Base-by-base conservation (phyloP, 2,888 invertebrate genomes). In the Gryllus longicercus region DNA sequence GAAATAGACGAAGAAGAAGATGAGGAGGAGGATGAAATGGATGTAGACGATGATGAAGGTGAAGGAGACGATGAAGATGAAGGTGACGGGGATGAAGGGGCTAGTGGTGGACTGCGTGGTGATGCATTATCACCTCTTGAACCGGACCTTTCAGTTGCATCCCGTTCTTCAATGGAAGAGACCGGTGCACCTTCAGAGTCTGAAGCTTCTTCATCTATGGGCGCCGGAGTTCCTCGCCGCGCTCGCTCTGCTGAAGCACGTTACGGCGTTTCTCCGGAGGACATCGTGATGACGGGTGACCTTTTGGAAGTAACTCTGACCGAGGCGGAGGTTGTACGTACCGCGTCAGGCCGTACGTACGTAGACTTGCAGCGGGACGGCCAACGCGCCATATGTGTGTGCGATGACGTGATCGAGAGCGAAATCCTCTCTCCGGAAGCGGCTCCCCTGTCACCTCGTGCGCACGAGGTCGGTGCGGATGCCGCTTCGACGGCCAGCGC, bases 211-310 rank as follows among this genome's bases (percentile, higher is more conserved):
- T 49, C 21, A 8, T 63, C 63, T 14, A 8, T 63, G 63, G 63
- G 63, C 63, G n/a, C 63, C 63, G n/a, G 63, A 4, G n/a, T 63
- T 14, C 63, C 63, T 4, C 14, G 63, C 0, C 63, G 63, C n/a
- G 63, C 63, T 12, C 63, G n/a, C n/a, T 63, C 63, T 4, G 63
- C 80, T 3, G 77, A 76, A 23, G 75, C 79, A 4, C 50, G 82
- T 78, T 84, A 83, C 51, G 84, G 84, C 78, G 82, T 84, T 74
- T 83, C 83, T 75, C 82, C 84, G 50, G 85, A 87, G 51, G 87
- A 88, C 83, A 88, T 88, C 76, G 84, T 85, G 18, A 88, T 88
- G 87, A 86, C 85, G 50, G 88, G 87, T 83, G 88, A 88, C 82
- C 84, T 88, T 3, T 82, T 88, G 49, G 86, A 88, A 85, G 86